These are phyloP conservation scores for Gisinianus flammeolus DNA, from an alignment of 2,888 invertebrate genomes.

Conservation along the genomic window DNA sequence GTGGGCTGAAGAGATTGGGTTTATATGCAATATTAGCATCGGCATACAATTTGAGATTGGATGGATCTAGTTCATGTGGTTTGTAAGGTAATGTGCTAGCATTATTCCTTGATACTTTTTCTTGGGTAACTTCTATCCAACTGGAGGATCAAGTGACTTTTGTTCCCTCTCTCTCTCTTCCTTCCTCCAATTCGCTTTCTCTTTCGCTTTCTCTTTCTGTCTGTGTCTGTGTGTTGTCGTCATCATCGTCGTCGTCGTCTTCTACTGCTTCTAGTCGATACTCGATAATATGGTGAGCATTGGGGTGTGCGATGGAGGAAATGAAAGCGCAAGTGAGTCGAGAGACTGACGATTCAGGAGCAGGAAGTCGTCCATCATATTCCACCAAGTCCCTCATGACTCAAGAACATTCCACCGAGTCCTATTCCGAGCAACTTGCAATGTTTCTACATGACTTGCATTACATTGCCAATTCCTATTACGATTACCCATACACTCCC, in stretches of 20 bases:
- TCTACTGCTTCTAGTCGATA: not conserved
- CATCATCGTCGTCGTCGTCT: not conserved
- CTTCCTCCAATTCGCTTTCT: not conserved
- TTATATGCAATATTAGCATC: conserved; percentile 29
- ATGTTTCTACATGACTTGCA: conserved; percentile 44
- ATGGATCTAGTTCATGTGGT: conserved; percentile 15
- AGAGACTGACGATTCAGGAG: conserved; percentile 45
- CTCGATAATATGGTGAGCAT: conserved; percentile 46
- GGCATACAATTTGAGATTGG: conserved; percentile 16
- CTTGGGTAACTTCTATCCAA: conserved; percentile 1
- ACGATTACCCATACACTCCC: conserved; percentile 23
- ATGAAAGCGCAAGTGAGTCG: conserved; percentile 57
- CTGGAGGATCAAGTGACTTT: conserved; percentile 11
- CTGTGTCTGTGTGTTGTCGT: not conserved
- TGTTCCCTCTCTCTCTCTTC: not conserved
- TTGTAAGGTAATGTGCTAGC: conserved; percentile 7
- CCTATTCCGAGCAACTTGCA: conserved; percentile 30
- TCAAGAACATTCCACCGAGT: conserved; percentile 20
- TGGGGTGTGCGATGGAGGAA: conserved; percentile 54
- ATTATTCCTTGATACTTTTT: conserved; percentile 19
- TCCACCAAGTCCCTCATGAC: conserved; percentile 27
- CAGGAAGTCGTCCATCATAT: conserved; percentile 58
- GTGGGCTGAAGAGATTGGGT: conserved; percentile 4
- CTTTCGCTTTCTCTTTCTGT: not conserved
- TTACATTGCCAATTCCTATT: conserved; percentile 44